Evolutionary conservation across 2,113 vertebrate genomes (phyloP).

Genomic region (Fukomys damarensis): DNA sequence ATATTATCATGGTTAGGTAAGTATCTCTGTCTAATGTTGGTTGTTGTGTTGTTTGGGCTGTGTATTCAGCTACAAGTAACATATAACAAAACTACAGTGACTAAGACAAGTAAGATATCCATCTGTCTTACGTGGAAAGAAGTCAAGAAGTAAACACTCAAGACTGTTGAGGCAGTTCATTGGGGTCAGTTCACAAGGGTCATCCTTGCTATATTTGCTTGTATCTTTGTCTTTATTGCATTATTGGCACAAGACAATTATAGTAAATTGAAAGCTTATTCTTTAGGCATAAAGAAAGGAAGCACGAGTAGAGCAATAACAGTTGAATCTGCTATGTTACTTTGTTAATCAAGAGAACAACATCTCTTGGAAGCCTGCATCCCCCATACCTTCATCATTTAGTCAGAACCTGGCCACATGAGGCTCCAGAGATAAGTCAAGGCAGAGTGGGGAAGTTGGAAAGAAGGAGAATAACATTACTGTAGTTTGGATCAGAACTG

Average conservation of each 20-base stretch:
- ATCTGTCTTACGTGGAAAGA: background rate
- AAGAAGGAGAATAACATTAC: background rate
- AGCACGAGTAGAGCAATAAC: background rate
- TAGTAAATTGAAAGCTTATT: background rate
- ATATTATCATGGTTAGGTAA: background rate
- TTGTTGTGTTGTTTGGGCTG: background rate
- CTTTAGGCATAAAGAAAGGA: background rate
- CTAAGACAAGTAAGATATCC: background rate
- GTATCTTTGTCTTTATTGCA: background rate
- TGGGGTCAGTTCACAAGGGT: background rate
- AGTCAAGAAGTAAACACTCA: background rate
- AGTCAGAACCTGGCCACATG: background rate
- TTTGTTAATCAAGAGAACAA: background rate
- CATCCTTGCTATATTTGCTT: background rate
- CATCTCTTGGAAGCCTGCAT: conserved; percentile 1
- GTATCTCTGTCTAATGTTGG: background rate
- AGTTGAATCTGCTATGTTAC: background rate
- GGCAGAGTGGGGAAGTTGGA: no score
- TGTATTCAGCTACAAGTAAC: background rate
- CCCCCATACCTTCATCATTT: background rate
- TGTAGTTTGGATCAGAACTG: background rate
- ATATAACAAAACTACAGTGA: background rate
- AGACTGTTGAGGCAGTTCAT: background rate
- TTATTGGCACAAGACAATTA: background rate
- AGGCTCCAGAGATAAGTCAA: background rate